Conservation (phyloP, 2,113 vertebrate genomes). For the Calidris pygmaea region DNA sequence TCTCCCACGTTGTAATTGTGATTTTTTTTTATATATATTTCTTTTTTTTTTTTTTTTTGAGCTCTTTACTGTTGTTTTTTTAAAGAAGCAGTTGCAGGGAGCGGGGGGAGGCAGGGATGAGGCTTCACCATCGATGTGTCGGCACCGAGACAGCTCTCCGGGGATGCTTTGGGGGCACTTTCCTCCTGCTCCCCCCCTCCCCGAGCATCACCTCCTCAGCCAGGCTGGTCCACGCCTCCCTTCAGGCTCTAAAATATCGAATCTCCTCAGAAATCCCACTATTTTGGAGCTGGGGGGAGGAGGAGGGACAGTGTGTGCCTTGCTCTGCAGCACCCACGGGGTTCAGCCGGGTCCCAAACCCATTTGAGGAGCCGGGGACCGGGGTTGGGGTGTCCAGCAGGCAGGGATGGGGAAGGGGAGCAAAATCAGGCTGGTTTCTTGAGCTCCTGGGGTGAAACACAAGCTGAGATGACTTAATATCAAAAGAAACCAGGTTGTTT, state of each 20-base stretch:
- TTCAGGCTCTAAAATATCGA: not conserved
- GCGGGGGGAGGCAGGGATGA: not conserved
- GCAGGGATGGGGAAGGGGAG: not conserved
- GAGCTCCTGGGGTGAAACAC: not conserved
- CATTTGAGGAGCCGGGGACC: not conserved
- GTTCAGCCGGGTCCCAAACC: not conserved
- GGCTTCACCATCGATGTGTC: not conserved
- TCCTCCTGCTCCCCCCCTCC: no score
- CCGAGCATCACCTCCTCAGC: accelerated
- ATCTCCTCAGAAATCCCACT: not conserved
- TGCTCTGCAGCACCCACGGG: not conserved
- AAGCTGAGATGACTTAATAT: not conserved
- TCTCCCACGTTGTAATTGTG: not conserved
- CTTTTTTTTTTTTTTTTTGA: accelerated
- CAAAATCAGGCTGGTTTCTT: not conserved
- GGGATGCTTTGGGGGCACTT: accelerated
- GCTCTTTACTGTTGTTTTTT: not conserved
- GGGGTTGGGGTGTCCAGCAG: not conserved
- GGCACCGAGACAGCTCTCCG: not conserved
- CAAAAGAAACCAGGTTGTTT: not conserved
- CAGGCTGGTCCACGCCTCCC: not conserved
- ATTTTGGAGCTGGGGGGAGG: not conserved
- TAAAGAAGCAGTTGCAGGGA: not conserved
- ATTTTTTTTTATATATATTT: not conserved
- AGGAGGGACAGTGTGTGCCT: not conserved